phyloP scores from a whole-genome alignment of 2,113 vertebrate genomes.

The Garra rufa region DNA sequence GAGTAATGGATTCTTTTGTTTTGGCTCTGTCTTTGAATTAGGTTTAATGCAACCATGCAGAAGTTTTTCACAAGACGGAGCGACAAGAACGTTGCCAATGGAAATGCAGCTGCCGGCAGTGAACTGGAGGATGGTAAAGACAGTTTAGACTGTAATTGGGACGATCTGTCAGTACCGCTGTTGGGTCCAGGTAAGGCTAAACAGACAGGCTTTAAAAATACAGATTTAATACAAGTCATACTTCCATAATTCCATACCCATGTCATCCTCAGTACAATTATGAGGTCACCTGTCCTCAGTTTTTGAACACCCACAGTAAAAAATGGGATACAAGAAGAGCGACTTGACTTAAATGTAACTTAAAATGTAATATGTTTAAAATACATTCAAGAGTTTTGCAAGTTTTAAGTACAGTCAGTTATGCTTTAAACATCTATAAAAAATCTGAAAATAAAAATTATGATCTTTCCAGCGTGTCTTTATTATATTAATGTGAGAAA shows the following conservation, averaged over 20 bases:
- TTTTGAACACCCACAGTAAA: too few relatives aligned
- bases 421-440: background rate
- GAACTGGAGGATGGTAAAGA: slow-evolving; percentile 97
- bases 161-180: slow-evolving; percentile 88
- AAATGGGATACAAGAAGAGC: too few relatives aligned
- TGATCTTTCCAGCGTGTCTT: background rate
- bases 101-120: slow-evolving; percentile 86
- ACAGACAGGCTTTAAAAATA: slow-evolving; percentile 84
- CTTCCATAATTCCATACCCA: background rate
- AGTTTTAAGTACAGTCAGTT: background rate
- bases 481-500: too few relatives aligned
- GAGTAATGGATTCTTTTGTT: background rate
- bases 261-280: background rate
- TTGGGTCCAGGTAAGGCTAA: slow-evolving; percentile 94
- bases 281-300: background rate
- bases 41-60: slow-evolving; percentile 93
- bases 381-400: background rate
- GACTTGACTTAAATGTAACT: too few relatives aligned
- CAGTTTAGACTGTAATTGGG: slow-evolving; percentile 81
- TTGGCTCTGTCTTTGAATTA: slow-evolving; percentile 55
- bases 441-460: background rate
- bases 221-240: background rate
- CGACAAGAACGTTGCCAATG: slow-evolving; percentile 87
- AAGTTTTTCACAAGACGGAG: slow-evolving; percentile 74
- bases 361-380: background rate